Percentiles rank a stretch among this genome's conserved stretches.
phyloP scores from a whole-genome alignment of 2,888 invertebrate genomes.

The Mallateleia sp. region DNA sequence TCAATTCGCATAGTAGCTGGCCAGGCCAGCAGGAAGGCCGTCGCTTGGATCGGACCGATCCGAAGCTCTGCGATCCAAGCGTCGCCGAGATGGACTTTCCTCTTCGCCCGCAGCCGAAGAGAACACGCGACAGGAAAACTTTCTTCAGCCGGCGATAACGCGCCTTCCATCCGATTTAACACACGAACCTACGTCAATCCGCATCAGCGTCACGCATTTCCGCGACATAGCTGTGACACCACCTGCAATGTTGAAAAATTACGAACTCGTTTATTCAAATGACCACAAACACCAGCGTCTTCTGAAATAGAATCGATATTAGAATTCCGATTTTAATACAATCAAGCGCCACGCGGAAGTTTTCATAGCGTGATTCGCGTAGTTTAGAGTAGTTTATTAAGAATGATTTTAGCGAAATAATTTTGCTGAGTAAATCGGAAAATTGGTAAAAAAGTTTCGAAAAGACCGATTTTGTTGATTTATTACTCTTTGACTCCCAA shows the following conservation, averaged over 20 bases:
- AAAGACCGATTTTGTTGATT: too few species aligned
- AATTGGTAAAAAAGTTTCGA: too few species aligned
- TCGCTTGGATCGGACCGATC: slow-evolving; percentile 86
- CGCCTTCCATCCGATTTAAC: slow-evolving; percentile 81
- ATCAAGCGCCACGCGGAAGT: background rate
- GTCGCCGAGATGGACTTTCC: slow-evolving; percentile 79
- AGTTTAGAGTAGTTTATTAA: too few species aligned
- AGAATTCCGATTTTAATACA: slow-evolving; percentile 5
- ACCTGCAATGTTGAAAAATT: slow-evolving; percentile 66
- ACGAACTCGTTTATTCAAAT: background rate
- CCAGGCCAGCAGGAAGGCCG: slow-evolving; percentile 91
- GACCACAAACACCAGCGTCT: background rate
- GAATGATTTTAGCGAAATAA: too few species aligned
- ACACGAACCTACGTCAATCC: slow-evolving; percentile 85
- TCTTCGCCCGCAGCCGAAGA: slow-evolving; percentile 48
- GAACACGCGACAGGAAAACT: slow-evolving; percentile 61
- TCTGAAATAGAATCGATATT: slow-evolving; percentile 1
- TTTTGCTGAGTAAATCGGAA: too few species aligned
- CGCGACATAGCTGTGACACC: slow-evolving; percentile 85
- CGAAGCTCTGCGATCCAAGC: slow-evolving; percentile 84
- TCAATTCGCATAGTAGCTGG: slow-evolving; percentile 95
- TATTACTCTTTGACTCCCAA: too few species aligned
- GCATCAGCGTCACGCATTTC: slow-evolving; percentile 84
- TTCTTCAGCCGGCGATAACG: slow-evolving; percentile 54
- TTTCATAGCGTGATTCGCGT: too few species aligned